These are phyloP conservation scores for Ochlodes sylvanus DNA, from an alignment of 2,888 invertebrate genomes.

Conservation along the genomic window DNA sequence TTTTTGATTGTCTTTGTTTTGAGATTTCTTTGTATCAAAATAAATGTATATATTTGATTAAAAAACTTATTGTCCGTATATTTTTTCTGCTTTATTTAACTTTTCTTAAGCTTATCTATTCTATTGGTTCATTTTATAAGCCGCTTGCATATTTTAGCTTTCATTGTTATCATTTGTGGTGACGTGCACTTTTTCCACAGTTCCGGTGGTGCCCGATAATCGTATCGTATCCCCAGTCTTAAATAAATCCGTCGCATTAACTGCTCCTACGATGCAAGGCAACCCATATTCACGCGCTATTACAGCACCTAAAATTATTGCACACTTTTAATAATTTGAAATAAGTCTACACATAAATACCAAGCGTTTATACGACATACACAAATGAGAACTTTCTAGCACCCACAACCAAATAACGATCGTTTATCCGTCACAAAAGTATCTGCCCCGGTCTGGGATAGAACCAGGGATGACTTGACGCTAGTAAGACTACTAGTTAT, in stretches of 20 bases:
- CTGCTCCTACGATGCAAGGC: conserved; percentile 92
- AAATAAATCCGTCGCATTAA: conserved; percentile 87
- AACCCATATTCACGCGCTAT: conserved; percentile 93
- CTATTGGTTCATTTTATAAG: no score
- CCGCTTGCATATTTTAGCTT: no score
- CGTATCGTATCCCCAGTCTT: conserved; percentile 87
- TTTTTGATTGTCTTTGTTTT: not conserved
- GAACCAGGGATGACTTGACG: no score
- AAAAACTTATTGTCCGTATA: not conserved
- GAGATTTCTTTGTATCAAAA: not conserved
- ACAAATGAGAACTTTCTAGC: no score
- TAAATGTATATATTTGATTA: not conserved
- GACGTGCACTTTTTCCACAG: conserved; percentile 64
- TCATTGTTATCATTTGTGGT: conserved; percentile 42
- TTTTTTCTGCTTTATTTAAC: conserved; percentile 1
- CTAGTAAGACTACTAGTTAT: no score
- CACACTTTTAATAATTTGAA: not conserved
- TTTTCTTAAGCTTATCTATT: not conserved
- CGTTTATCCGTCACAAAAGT: no score
- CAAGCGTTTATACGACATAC: no score
- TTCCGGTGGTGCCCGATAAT: conserved; percentile 79
- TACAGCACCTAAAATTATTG: conserved; percentile 87
- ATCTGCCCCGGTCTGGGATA: no score
- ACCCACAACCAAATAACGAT: no score
- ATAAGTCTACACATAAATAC: no score